Evolutionary conservation across 2,797 vertebrate genomes (phyloP).

Genomic region (Triplophysa yarkandensis): DNA sequence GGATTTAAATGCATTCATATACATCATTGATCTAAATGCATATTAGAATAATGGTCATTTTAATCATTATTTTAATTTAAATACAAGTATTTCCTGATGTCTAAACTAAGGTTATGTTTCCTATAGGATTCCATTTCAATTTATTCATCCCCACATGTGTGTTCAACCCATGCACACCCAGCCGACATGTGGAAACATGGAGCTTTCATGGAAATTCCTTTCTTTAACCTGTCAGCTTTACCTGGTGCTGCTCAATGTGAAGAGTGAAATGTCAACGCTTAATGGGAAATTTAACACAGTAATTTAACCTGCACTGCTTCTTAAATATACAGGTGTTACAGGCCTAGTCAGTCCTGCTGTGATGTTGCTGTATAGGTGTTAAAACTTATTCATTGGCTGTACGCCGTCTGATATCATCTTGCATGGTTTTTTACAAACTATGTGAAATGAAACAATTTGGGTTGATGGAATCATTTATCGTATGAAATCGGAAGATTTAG

Average conservation of each 20-base stretch:
- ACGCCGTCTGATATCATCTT: neutral
- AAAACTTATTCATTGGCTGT: neutral
- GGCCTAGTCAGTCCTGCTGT: neutral
- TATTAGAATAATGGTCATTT: too few species aligned
- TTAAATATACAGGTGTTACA: conserved; percentile 25
- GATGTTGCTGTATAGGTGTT: conserved; percentile 11
- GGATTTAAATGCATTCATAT: conserved; percentile 40
- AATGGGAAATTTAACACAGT: conserved; percentile 35
- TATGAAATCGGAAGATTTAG: conserved; percentile 17
- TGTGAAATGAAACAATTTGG: neutral
- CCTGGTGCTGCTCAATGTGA: conserved; percentile 17
- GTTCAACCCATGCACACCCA: conserved; percentile 10
- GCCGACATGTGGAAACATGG: conserved; percentile 12
- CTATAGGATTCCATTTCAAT: neutral
- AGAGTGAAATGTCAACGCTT: conserved; percentile 37
- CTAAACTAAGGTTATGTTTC: neutral
- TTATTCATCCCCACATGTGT: neutral
- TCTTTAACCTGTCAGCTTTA: conserved; percentile 34
- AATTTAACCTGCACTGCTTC: conserved; percentile 5
- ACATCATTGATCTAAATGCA: conserved; percentile 24
- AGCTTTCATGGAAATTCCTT: conserved; percentile 25
- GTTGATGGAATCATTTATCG: neutral
- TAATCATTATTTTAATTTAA: neutral
- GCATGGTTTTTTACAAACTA: neutral
- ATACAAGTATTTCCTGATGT: neutral